Evolutionary conservation across 2,113 vertebrate species (phyloP), one percentile per base, ranked within the genome.

Genomic region (Excalfactoria chinensis): DNA sequence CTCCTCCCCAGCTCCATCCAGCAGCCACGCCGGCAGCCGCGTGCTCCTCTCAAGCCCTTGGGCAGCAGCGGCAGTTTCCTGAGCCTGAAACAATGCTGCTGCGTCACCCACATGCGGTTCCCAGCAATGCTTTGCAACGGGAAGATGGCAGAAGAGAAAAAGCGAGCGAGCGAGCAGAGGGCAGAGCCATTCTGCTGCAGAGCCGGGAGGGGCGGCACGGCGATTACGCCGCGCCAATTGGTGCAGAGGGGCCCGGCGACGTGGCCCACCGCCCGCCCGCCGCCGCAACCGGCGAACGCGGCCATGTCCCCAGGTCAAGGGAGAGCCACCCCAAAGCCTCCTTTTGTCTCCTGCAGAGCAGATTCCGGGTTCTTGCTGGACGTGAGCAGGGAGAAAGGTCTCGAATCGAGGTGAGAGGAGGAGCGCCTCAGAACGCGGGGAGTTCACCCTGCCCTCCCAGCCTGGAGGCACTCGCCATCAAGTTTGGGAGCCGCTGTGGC

Each of bases 91-190:
- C 98, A 98, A 98, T 98, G 98, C 98, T 98, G 97, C 98, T 98
- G 98, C 98, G 98, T 98, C 98, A 98, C 97, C 97, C 98, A 97
- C 98, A 98, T 98, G 98, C 98, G 98, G 97, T 96, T 98, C 98
- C 98, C 98, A 98, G 98, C 98, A 98, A 96, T 98, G 98, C 98
- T 98, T 98, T 98, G 98, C 98, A 98, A 96, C 97, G 97, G 93
- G 98, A 97, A 98, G 98, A 97, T 96, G 97, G 97, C 97, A 97
- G 97, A 93, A 95, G 95, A 96, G 96, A 96, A 95, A 96, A 92
- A 73, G 81, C 84, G 81, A 93, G 91, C 87, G 86, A 93, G 63
- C 37, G 68, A 84, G 78, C 94, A 82, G 92, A 96, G 93, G 96
- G 97, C 97, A 97, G 94, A 91, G 97, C 96, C 76, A 95, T 95